Base-by-base conservation (phyloP, 2,888 invertebrate genomes). In the Villa cingulata region DNA sequence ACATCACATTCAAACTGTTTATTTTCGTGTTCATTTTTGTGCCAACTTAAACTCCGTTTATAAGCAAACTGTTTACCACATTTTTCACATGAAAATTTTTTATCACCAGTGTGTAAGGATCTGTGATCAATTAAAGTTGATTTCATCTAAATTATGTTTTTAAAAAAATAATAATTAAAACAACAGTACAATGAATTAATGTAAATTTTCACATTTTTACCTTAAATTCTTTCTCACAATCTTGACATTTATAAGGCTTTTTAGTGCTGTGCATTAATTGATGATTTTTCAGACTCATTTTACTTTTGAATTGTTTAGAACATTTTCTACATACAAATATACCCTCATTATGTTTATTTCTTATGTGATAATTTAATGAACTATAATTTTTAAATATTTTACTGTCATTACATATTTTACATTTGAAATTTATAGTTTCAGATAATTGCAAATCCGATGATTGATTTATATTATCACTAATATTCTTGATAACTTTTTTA, bases 31-130 rank as follows among this genome's bases (percentile, higher is more conserved):
- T 80, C 78, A 34, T 80, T 69, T 66, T 81, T 75, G 61, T 89
- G 88, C 43, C 85, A 66, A 5, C 79, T 83, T 37, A 86, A 73
- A 51, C 85, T 83, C 1, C 85, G 84, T 64, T 83, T 84, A 62
- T 86, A 83, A 10, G 81, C 78, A 62, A 87, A 87, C 56, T 74
- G 74, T 58, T 82, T 80, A 34, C 78, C 78, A 64, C 87, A 87
- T 36, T 79, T 71, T 49, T 79, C 77, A 58, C 86, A 86, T 7
- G 73, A 70, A 65, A 76, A 81, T 59, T 77, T 79, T 65, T 81
- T 83, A 43, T 81, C 75, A 1, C 83, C 83, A 0, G 80, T 76
- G 61, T 86, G 86, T 1, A 80, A 76, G 10, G 78, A 72, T 58
- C 78, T 76, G 61, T 87, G 87, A 64, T 83, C 83, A 41, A 80